phyloP scores from a whole-genome alignment of 2,888 invertebrate genomes.

The Trilocha varians region DNA sequence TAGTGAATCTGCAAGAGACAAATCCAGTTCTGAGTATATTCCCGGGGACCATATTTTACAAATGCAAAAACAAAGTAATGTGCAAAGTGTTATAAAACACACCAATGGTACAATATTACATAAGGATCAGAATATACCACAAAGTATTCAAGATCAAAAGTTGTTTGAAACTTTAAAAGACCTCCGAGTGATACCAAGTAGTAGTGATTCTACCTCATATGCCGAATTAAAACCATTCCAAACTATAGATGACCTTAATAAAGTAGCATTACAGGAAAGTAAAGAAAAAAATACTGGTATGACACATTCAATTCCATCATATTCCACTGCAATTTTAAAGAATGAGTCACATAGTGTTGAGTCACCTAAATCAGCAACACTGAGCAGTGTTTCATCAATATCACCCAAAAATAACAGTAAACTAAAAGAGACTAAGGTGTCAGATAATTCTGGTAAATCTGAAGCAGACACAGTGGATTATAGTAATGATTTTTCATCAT shows the following conservation, averaged over 20 bases:
- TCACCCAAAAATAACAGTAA: conserved; percentile 28
- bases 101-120: not conserved
- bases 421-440: conserved; percentile 21
- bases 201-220: conserved; percentile 62
- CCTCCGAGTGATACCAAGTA: conserved; percentile 38
- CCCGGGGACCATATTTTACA: conserved; percentile 46
- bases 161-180: conserved; percentile 9
- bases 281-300: conserved; percentile 12
- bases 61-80: conserved; percentile 18
- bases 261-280: conserved; percentile 30
- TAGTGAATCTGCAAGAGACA: conserved; percentile 53
- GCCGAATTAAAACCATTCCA: conserved; percentile 52
- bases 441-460: conserved; percentile 29
- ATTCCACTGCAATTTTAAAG: conserved; percentile 1
- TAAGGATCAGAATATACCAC: conserved; percentile 6
- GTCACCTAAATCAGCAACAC: conserved; percentile 26
- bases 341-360: conserved; percentile 20
- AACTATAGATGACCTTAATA: conserved; percentile 42
- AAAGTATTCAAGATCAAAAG: conserved; percentile 9
- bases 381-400: conserved; percentile 31
- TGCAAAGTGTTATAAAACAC: conserved; percentile 4
- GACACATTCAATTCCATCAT: conserved; percentile 3
- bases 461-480: conserved; percentile 47
- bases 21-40: conserved; percentile 59
- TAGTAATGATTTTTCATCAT: conserved; percentile 53